These are phyloP conservation scores for Paralichthys olivaceus DNA, from an alignment of 2,113 vertebrate genomes.

Conservation along the genomic window DNA sequence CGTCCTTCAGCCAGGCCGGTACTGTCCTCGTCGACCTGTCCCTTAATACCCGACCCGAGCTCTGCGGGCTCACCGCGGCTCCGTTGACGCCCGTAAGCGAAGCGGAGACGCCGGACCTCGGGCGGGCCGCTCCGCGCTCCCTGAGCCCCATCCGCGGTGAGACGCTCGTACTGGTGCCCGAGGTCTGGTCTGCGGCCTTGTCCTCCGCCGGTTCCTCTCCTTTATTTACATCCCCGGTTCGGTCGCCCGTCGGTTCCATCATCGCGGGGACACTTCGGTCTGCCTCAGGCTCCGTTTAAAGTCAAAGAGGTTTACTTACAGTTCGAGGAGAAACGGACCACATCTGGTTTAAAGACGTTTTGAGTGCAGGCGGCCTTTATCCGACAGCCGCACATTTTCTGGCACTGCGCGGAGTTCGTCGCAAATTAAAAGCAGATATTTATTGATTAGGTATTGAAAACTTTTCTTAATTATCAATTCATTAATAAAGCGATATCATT, in stretches of 20 bases:
- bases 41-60: conserved; percentile 80
- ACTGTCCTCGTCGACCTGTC: conserved; percentile 80
- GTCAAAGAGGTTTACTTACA: conserved; percentile 57
- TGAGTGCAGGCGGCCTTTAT: conserved; percentile 75
- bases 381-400: conserved; percentile 77
- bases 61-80: conserved; percentile 54
- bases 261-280: conserved; percentile 35
- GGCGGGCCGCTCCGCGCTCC: conserved; percentile 73
- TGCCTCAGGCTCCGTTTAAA: conserved; percentile 28
- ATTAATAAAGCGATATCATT: conserved; percentile 78
- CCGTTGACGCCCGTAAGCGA: conserved; percentile 68
- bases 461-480: conserved; percentile 78
- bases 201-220: conserved; percentile 61
- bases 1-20: conserved; percentile 81
- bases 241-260: conserved; percentile 77
- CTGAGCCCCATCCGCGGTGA: conserved; percentile 76
- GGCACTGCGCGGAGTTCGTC: conserved; percentile 49
- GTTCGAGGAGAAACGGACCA: conserved; percentile 46
- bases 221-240: conserved; percentile 68
- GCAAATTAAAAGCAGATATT: conserved; percentile 65
- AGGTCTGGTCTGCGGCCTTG: conserved; percentile 79
- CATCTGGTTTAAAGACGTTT: conserved; percentile 67
- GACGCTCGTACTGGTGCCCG: conserved; percentile 66
- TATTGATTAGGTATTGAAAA: conserved; percentile 67
- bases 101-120: conserved; percentile 67